These are phyloP conservation scores for Tylochromis polylepis DNA, from an alignment of 2,113 vertebrate species.

Conservation along the genomic window DNA sequence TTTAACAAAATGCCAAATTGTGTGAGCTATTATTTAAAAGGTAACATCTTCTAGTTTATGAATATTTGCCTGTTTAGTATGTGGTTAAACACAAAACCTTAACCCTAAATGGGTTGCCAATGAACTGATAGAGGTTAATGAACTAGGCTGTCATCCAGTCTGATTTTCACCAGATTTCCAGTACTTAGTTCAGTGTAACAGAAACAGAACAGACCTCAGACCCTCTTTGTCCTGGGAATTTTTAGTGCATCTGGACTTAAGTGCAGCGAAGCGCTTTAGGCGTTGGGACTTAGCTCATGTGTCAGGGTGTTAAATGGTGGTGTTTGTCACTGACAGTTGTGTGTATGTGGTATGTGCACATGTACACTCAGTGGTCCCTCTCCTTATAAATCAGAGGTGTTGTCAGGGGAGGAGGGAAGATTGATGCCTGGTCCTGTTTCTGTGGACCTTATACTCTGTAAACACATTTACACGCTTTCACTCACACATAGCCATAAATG, in stretches of 20 bases:
- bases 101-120: not conserved
- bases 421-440: slow-evolving; percentile 2
- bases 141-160: not conserved
- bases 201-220: not conserved
- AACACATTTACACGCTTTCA: not conserved
- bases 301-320: slow-evolving; percentile 37
- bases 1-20: not conserved
- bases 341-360: not conserved
- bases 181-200: not conserved
- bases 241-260: not conserved
- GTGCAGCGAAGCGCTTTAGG: not conserved
- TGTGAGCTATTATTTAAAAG: not conserved
- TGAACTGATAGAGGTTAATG: not conserved
- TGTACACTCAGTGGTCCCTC: not conserved
- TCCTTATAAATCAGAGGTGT: slow-evolving; percentile 26
- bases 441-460: not conserved
- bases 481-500: not conserved
- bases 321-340: slow-evolving; percentile 36
- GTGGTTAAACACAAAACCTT: not conserved
- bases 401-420: not conserved
- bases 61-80: not conserved
- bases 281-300: not conserved
- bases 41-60: not conserved
- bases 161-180: not conserved
- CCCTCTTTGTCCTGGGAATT: not conserved